These are phyloP conservation scores for Neocrepidodera transversa DNA, from an alignment of 2,888 invertebrate species.

Conservation along the genomic window DNA sequence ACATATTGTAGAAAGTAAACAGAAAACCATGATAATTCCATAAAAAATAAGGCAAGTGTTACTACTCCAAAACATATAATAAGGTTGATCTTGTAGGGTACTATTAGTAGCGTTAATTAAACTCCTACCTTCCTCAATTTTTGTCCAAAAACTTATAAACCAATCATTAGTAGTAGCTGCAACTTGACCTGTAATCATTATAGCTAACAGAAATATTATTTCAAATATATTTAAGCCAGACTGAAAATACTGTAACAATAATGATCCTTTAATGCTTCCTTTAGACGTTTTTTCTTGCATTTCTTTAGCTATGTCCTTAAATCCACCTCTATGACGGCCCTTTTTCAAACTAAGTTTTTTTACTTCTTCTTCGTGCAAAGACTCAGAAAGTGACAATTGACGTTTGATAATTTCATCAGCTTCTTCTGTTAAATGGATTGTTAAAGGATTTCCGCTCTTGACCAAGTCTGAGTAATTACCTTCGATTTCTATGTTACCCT, in stretches of 20 bases:
- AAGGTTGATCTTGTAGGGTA: constrained; percentile 4
- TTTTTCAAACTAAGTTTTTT: constrained; percentile 55
- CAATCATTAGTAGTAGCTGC: constrained; percentile 73
- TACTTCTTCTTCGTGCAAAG: constrained; percentile 49
- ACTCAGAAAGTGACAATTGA: constrained; percentile 2
- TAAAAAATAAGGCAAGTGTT: constrained; percentile 68
- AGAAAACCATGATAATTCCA: constrained; percentile 62
- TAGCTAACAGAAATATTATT: constrained; percentile 38
- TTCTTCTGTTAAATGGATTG: constrained; percentile 8
- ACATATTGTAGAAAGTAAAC: constrained; percentile 65
- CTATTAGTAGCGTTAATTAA: background rate
- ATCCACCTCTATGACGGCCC: constrained; percentile 46
- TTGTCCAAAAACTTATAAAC: constrained; percentile 69
- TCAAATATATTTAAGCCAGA: constrained; percentile 63
- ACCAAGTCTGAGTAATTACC: constrained; percentile 3
- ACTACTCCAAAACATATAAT: constrained; percentile 39
- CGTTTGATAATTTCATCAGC: constrained; percentile 38
- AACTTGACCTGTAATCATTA: constrained; percentile 67
- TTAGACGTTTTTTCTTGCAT: constrained; percentile 64
- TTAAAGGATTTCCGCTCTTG: constrained; percentile 6
- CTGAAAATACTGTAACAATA: constrained; percentile 65
- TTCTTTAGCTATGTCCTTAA: constrained; percentile 61
- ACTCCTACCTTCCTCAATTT: constrained; percentile 19
- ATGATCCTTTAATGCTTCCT: constrained; percentile 67
- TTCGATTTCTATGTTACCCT: constrained; percentile 13